Evolutionary conservation across 2,888 invertebrate genomes (phyloP).

Genomic region (Torymus auratus): DNA sequence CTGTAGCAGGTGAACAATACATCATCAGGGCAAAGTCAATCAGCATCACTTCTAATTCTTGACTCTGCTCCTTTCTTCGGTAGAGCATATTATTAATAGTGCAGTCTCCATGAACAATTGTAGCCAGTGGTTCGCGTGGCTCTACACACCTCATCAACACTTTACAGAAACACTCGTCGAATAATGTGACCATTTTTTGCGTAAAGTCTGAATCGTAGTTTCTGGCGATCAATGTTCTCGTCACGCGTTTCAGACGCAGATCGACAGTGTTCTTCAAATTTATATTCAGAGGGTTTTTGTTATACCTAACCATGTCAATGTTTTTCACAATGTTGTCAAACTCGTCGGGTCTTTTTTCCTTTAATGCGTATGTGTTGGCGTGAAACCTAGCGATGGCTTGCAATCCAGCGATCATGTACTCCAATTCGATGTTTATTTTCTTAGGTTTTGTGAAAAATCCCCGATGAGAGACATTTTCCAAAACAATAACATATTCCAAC

Average conservation of each 20-base stretch:
- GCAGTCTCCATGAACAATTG: constrained; percentile 71
- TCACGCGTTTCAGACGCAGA: neutral
- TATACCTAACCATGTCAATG: constrained; percentile 61
- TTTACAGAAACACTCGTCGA: constrained; percentile 59
- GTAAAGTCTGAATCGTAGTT: constrained; percentile 64
- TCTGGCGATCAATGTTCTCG: constrained; percentile 61
- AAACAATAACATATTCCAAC: constrained; percentile 61
- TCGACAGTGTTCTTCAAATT: neutral
- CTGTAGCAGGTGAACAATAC: constrained; percentile 68
- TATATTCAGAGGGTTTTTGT: constrained; percentile 28
- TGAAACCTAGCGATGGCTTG: constrained; percentile 69
- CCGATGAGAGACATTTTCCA: constrained; percentile 64
- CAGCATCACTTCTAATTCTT: constrained; percentile 56
- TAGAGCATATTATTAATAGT: constrained; percentile 69
- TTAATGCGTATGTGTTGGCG: constrained; percentile 67
- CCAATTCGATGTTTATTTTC: constrained; percentile 60
- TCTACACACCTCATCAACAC: constrained; percentile 57
- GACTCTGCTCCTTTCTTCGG: constrained; percentile 32
- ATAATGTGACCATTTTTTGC: constrained; percentile 61
- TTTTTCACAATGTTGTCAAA: constrained; percentile 62
- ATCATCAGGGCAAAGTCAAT: constrained; percentile 67
- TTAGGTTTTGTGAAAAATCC: constrained; percentile 62
- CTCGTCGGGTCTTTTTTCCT: constrained; percentile 58
- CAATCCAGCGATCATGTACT: constrained; percentile 66
- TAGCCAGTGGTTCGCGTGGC: constrained; percentile 68